phyloP scores from a whole-genome alignment of 1,140 invertebrate genomes.

The Rhagoletis zephyria region DNA sequence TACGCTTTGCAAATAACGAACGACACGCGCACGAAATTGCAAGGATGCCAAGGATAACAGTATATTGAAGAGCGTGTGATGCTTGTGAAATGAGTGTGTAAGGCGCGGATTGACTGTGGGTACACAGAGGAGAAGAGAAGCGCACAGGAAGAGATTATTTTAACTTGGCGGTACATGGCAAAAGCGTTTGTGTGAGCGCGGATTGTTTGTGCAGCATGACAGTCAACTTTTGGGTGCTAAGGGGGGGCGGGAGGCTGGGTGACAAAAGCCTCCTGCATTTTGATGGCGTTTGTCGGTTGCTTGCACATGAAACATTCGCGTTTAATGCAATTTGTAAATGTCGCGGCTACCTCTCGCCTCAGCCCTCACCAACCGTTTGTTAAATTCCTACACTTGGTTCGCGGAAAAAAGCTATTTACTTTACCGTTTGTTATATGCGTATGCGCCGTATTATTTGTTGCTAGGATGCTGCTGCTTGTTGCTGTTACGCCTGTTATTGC shows the following conservation, averaged over 20 bases:
- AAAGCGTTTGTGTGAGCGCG: neutral
- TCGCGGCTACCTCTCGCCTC: neutral
- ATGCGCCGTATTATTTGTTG: neutral
- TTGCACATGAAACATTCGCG: conserved; percentile 18
- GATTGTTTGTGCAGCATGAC: too few species aligned
- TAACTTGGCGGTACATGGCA: neutral
- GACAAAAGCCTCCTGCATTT: neutral
- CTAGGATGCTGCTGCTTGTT: neutral
- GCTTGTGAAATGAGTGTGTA: neutral
- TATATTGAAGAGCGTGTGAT: neutral
- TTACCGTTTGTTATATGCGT: neutral
- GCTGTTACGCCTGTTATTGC: neutral
- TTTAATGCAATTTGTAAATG: conserved; percentile 52
- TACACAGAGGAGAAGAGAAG: neutral
- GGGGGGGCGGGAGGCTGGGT: neutral
- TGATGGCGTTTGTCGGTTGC: conserved; percentile 23
- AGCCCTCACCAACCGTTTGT: neutral
- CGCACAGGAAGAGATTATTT: neutral
- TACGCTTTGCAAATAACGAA: neutral
- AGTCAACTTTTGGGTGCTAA: neutral
- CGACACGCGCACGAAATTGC: neutral
- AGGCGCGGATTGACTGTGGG: neutral
- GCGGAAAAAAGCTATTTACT: neutral
- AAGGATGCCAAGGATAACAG: neutral
- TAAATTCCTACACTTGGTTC: neutral